Conservation (phyloP, 2,113 vertebrate genomes). For the Melanotaenia duboulayi region DNA sequence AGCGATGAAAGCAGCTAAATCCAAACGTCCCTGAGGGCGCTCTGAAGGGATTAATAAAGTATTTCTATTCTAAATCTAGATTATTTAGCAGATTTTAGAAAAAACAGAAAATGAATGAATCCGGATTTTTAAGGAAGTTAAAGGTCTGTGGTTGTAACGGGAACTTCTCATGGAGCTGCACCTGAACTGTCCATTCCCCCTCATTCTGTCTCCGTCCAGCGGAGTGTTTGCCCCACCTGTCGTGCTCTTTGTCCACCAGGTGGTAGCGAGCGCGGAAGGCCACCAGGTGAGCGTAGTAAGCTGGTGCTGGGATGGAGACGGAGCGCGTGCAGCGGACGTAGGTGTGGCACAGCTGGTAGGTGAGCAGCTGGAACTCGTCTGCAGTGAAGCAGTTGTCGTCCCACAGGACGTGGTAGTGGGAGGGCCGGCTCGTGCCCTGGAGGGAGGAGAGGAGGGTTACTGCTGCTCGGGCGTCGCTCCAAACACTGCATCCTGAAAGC, state of each 20-base stretch:
- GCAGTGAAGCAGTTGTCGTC: slow-evolving; percentile 98
- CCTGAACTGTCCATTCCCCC: no score
- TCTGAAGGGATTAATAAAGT: no score
- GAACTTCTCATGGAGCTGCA: no score
- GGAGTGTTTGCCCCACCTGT: slow-evolving; percentile 89
- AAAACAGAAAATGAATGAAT: no score
- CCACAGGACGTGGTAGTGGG: slow-evolving; percentile 97
- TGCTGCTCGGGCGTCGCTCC: no score
- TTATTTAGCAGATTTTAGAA: no score
- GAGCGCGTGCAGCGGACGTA: slow-evolving; percentile 97
- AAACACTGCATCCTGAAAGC: background rate
- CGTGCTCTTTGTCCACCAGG: slow-evolving; percentile 97
- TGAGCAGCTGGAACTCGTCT: slow-evolving; percentile 97
- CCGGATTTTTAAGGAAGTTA: no score
- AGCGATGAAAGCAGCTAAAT: no score
- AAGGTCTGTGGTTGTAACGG: no score
- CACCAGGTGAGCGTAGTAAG: slow-evolving; percentile 97
- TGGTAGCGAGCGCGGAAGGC: slow-evolving; percentile 97
- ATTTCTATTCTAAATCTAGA: no score
- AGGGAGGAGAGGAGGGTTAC: background rate
- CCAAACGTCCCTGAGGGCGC: no score
- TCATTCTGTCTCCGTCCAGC: no score
- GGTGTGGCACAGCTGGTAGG: slow-evolving; percentile 99
- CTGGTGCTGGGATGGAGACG: slow-evolving; percentile 96
- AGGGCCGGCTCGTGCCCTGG: slow-evolving; percentile 96